phyloP scores from a whole-genome alignment of 1,140 invertebrate genomes.

The Zaprionus ghesquierei region DNA sequence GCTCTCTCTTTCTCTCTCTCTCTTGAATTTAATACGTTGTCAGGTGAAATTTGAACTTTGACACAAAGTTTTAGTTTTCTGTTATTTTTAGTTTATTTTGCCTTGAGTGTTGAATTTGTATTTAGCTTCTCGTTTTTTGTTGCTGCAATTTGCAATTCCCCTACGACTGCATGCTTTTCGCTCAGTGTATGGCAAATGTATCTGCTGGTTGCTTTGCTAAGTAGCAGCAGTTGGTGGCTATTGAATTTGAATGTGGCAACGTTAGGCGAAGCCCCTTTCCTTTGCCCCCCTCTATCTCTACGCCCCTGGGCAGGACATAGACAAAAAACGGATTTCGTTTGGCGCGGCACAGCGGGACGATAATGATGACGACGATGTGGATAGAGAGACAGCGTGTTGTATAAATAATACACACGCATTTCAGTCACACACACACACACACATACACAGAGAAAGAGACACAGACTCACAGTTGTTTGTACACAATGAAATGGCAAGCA shows the following conservation, averaged over 20 bases:
- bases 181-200: slow-evolving; percentile 37
- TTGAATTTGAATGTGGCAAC: slow-evolving; percentile 65
- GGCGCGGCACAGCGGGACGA: slow-evolving; percentile 12
- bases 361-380: slow-evolving; percentile 4
- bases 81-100: background rate
- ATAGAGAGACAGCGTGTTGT: slow-evolving; percentile 2
- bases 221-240: slow-evolving; percentile 49
- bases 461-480: slow-evolving; percentile 44
- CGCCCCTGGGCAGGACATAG: slow-evolving; percentile 7
- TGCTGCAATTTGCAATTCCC: background rate
- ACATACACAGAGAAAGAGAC: slow-evolving; percentile 13
- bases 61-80: background rate
- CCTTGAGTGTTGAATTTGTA: background rate
- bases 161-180: background rate
- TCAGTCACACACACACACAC: slow-evolving; percentile 38
- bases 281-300: background rate
- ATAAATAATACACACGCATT: slow-evolving; percentile 67
- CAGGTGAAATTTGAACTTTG: background rate
- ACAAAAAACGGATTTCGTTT: slow-evolving; percentile 12
- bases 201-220: slow-evolving; percentile 34
- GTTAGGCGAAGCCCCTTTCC: background rate
- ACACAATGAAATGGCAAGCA: slow-evolving; percentile 67
- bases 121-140: no score
- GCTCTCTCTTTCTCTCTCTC: no score
- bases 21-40: background rate